phyloP scores from a whole-genome alignment of 2,888 invertebrate species.

The Archips xylosteana region DNA sequence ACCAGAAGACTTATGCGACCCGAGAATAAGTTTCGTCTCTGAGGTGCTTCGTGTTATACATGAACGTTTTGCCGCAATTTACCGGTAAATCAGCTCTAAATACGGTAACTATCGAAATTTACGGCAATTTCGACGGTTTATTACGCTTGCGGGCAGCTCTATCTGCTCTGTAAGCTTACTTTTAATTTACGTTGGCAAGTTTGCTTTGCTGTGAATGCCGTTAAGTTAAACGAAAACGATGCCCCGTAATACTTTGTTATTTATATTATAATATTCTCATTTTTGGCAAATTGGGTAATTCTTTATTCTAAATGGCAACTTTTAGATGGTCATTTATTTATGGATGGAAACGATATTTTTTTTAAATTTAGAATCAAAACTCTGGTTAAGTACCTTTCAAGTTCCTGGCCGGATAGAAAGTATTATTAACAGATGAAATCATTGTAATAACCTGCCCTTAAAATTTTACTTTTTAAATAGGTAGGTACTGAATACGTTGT shows the following conservation, averaged over 20 bases:
- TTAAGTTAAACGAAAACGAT: conserved; percentile 33
- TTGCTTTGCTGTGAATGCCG: conserved; percentile 49
- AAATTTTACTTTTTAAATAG: too few relatives aligned
- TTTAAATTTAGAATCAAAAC: background rate
- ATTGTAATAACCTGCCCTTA: too few relatives aligned
- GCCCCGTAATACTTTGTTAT: conserved; percentile 30
- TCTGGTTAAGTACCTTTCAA: background rate
- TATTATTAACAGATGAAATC: background rate
- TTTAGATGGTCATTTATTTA: conserved; percentile 11
- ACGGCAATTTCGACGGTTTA: conserved; percentile 55
- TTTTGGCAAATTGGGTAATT: background rate
- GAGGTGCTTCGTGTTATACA: conserved; percentile 46
- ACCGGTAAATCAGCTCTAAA: conserved; percentile 54
- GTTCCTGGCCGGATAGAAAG: background rate
- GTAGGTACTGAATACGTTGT: too few relatives aligned
- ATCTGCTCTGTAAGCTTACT: conserved; percentile 63
- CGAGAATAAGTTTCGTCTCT: conserved; percentile 46
- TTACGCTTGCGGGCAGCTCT: conserved; percentile 50
- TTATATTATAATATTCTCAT: conserved; percentile 20
- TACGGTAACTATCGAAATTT: conserved; percentile 61
- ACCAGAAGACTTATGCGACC: conserved; percentile 6
- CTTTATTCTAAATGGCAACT: background rate
- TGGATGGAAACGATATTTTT: background rate
- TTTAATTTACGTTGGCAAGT: conserved; percentile 70
- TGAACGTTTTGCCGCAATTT: conserved; percentile 47